phyloP scores from a whole-genome alignment of 2,888 invertebrate species.

The Phragmatobia fuliginosa region DNA sequence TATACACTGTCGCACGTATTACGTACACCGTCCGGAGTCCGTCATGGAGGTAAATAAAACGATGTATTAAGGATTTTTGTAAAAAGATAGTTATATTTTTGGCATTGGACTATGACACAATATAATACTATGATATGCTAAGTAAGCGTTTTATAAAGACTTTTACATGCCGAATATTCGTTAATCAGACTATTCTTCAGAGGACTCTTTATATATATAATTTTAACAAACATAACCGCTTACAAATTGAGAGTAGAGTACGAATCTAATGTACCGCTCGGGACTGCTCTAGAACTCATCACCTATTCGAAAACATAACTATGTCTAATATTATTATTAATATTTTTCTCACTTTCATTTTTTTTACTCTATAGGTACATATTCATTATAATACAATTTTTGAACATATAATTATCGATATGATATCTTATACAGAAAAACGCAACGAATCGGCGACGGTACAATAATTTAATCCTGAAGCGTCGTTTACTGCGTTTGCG shows the following conservation, averaged over 20 bases:
- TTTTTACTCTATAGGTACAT: slow-evolving; percentile 84
- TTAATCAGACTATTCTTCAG: slow-evolving; percentile 87
- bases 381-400: slow-evolving; percentile 84
- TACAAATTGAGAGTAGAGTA: slow-evolving; percentile 82
- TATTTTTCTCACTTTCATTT: slow-evolving; percentile 86
- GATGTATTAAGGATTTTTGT: slow-evolving; percentile 83
- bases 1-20: slow-evolving; percentile 37
- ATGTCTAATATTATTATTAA: slow-evolving; percentile 83
- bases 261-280: slow-evolving; percentile 75
- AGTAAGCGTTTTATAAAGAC: slow-evolving; percentile 87
- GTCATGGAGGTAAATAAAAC: slow-evolving; percentile 81
- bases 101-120: slow-evolving; percentile 87
- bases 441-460: slow-evolving; percentile 83
- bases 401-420: slow-evolving; percentile 86
- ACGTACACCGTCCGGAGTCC: slow-evolving; percentile 43
- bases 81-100: slow-evolving; percentile 87
- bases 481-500: slow-evolving; percentile 81
- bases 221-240: slow-evolving; percentile 86
- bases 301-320: slow-evolving; percentile 83
- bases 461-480: slow-evolving; percentile 81
- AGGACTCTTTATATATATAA: slow-evolving; percentile 86
- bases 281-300: slow-evolving; percentile 79
- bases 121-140: slow-evolving; percentile 87
- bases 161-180: slow-evolving; percentile 87
- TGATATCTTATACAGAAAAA: slow-evolving; percentile 84